These are phyloP conservation scores for Erythrocercus mccallii DNA, from an alignment of 2,113 vertebrate species.

Conservation along the genomic window DNA sequence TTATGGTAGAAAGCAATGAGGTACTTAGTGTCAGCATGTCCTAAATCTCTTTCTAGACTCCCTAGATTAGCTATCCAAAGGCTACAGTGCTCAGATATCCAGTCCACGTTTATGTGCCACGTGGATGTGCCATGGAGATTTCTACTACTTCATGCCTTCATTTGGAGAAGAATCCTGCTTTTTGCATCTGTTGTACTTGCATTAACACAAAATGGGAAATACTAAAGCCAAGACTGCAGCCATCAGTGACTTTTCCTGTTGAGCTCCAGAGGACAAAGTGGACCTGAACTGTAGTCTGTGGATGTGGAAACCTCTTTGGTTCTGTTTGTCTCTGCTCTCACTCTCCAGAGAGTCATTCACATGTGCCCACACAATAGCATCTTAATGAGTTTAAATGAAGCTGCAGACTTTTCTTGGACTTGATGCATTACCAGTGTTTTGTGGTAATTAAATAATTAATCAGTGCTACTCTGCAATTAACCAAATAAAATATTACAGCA, in stretches of 20 bases:
- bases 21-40: not conserved
- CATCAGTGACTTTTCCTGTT: not conserved
- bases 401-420: not conserved
- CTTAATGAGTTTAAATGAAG: not conserved
- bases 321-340: not conserved
- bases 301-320: not conserved
- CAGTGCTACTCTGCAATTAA: not conserved
- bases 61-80: not conserved
- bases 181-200: not conserved
- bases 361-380: not conserved
- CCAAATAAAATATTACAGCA: constrained; percentile 8
- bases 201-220: not conserved
- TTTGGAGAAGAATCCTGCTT: not conserved
- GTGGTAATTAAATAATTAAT: constrained; percentile 37
- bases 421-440: not conserved
- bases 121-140: not conserved
- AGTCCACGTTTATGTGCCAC: accelerated
- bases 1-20: not conserved
- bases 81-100: not conserved
- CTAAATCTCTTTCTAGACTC: not conserved
- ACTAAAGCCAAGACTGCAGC: not conserved
- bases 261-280: not conserved
- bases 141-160: not conserved
- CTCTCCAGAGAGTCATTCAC: not conserved
- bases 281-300: not conserved